Base-by-base conservation (phyloP, 2,797 vertebrate genomes). In the Pipistrellus pipistrellus region DNA sequence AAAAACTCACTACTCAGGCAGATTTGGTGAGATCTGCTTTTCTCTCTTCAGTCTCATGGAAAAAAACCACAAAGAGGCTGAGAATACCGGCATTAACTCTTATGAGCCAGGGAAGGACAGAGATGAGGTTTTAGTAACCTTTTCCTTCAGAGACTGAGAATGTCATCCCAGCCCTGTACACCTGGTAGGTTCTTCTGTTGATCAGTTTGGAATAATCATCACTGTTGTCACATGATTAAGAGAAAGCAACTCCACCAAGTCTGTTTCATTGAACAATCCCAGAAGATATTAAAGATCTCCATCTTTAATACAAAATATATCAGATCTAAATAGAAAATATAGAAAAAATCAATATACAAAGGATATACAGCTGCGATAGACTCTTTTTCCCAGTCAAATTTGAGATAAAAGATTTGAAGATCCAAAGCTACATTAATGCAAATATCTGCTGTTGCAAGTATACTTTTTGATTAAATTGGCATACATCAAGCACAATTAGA, bases 401-500 rank as follows among this genome's bases (percentile, higher is more conserved):
- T 96, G 92, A 95, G 98, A 97, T 96, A 97, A 97, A 98, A 97
- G 94, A 97, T 0, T 96, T 94, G 88, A 97, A 93, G 95, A 98
- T 98, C 95, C 96, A 98, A 85, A 85, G 95, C 95, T 96, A 98
- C 96, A 98, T 98, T 98, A 98, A 98, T 98, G 97, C 98, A 98
- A 98, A 98, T 98, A 97, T 97, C 97, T 97, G 97, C 96, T 98
- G 96, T 98, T 98, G 97, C 96, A 98, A 98, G 97, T 97, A 97
- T 97, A 98, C 89, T 97, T 98, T 98, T 98, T 98, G 98, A 98
- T 98, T 98, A 98, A 98, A 98, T 97, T 98, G 98, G 98, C 98
- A 98, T 98, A 98, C 97, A 98, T 98, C 98, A 98, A 97, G 97
- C 97, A 98, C 97, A 98, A 98, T 98, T 98, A 98, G 98, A 98